Conservation (phyloP, 2,113 vertebrate genomes). For the Probosciger aterrimus region DNA sequence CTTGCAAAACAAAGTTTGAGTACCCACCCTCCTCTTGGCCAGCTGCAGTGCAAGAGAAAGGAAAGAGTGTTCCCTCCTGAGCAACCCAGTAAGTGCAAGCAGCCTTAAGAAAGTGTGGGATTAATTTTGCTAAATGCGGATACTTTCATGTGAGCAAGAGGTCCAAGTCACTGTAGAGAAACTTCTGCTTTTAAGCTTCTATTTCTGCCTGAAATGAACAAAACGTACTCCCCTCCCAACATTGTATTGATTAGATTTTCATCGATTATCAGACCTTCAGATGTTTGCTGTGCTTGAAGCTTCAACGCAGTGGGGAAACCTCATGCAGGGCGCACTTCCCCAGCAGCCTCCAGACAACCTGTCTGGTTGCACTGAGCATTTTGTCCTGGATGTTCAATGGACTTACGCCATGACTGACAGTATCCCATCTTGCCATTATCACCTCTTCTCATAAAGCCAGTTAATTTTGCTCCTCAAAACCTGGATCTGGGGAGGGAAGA, state of each 20-base stretch:
- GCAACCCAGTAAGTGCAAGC: neutral
- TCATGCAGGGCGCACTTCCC: neutral
- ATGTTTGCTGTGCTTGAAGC: neutral
- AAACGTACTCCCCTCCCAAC: neutral
- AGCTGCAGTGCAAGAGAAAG: neutral
- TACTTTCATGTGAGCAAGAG: neutral
- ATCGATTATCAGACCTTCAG: neutral
- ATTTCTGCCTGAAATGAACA: neutral
- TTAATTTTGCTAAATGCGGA: neutral
- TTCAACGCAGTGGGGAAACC: accelerated
- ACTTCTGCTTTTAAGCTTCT: neutral
- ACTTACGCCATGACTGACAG: neutral
- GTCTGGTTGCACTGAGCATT: neutral
- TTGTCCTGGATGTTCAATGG: neutral
- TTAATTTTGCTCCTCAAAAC: neutral
- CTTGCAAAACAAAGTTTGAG: neutral
- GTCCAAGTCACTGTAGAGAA: neutral
- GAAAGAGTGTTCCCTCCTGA: neutral
- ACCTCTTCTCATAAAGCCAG: neutral
- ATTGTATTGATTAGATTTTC: neutral
- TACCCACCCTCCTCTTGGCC: neutral
- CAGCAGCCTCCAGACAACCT: neutral
- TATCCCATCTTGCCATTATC: neutral
- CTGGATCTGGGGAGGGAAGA: neutral
- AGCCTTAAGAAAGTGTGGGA: neutral